These are phyloP conservation scores for Cecidostiba fungosa DNA, from an alignment of 2,888 invertebrate species.

Conservation along the genomic window DNA sequence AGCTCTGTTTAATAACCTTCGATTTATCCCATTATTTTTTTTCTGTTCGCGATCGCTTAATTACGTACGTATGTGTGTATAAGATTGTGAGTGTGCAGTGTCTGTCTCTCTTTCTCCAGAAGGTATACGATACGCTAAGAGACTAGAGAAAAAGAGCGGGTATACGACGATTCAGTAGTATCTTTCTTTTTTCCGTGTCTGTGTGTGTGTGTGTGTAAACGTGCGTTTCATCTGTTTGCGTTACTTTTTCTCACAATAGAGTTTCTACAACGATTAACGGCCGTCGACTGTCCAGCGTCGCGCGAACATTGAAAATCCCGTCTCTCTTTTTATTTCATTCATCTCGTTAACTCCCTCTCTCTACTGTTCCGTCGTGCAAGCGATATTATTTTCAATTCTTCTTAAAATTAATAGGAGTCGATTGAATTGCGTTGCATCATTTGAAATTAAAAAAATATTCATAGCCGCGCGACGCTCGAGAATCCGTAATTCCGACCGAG, in stretches of 20 bases:
- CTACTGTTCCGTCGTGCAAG: not conserved
- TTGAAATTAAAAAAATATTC: not conserved
- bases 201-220: conserved; percentile 18
- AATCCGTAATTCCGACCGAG: conserved; percentile 65
- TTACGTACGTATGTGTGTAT: not conserved
- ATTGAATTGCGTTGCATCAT: no score
- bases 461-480: conserved; percentile 61
- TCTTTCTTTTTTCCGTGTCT: not conserved
- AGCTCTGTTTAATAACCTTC: not conserved
- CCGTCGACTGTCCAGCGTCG: conserved; percentile 68
- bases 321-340: no score
- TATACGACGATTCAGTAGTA: conserved; percentile 66
- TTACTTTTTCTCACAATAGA: conserved; percentile 64
- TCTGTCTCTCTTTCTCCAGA: conserved; percentile 65
- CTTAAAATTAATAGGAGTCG: not conserved
- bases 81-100: conserved; percentile 32
- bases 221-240: conserved; percentile 9
- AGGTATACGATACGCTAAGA: conserved; percentile 67
- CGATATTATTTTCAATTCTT: not conserved
- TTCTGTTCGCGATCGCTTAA: conserved; percentile 28
- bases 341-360: no score
- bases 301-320: conserved; percentile 3
- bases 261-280: conserved; percentile 69
- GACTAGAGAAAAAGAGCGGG: conserved; percentile 69
- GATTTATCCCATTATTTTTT: conserved; percentile 24